These are phyloP conservation scores for Agapornis roseicollis DNA, from an alignment of 2,113 vertebrate species.

Conservation along the genomic window DNA sequence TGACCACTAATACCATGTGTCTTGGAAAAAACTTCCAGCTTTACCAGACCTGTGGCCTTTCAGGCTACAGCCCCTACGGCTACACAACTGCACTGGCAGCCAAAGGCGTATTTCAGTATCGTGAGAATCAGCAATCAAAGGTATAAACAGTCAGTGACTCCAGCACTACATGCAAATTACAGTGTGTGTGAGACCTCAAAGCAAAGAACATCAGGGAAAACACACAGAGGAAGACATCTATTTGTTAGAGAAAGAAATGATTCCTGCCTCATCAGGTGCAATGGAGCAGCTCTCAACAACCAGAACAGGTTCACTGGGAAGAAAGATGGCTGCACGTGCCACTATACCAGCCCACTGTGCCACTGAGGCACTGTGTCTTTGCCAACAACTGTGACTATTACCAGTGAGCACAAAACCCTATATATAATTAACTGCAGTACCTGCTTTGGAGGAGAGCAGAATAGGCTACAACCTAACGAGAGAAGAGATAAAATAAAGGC, in stretches of 20 bases:
- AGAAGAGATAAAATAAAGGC: not conserved
- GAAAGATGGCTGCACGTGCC: not conserved
- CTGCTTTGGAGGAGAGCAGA: not conserved
- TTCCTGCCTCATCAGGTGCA: not conserved
- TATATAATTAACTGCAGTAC: not conserved
- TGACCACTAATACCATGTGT: accelerated
- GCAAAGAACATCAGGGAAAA: constrained; percentile 7
- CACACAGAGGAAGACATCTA: not conserved
- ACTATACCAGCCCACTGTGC: accelerated
- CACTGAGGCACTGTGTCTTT: not conserved
- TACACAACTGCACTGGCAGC: not conserved
- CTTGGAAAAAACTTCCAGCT: not conserved
- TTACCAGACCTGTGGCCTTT: not conserved
- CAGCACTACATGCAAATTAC: not conserved
- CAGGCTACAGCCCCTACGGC: not conserved
- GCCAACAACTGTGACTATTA: not conserved
- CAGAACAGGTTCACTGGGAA: not conserved
- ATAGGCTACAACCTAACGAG: not conserved
- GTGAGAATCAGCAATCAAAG: not conserved
- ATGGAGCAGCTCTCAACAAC: accelerated
- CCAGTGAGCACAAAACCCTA: not conserved
- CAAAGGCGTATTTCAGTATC: not conserved
- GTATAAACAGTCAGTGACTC: not conserved
- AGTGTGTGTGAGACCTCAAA: not conserved
- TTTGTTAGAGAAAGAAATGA: not conserved